A percentile compares a stretch with the other conserved stretches of the same genome.
Conservation (phyloP, 2,113 vertebrate genomes). For the Speoplatyrhinus poulsoni region DNA sequence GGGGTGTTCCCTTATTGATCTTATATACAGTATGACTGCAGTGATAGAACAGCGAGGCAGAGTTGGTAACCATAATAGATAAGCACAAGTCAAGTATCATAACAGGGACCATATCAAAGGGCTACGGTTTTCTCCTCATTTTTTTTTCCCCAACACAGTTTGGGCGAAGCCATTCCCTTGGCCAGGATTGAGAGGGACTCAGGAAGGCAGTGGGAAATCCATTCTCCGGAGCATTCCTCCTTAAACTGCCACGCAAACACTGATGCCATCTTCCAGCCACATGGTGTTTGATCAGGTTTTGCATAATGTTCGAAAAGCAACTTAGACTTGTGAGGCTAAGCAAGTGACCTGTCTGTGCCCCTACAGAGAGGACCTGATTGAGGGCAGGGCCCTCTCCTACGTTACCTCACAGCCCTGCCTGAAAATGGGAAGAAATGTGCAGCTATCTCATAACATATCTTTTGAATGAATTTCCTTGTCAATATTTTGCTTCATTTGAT, state of each 20-base stretch:
- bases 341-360: conserved; percentile 25
- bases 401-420: conserved; percentile 32
- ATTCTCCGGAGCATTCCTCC: conserved; percentile 17
- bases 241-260: conserved; percentile 34
- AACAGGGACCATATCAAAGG: conserved; percentile 53
- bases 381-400: conserved; percentile 31
- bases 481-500: conserved; percentile 23
- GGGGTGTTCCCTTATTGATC: conserved; percentile 71
- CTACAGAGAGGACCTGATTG: conserved; percentile 24
- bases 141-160: conserved; percentile 13
- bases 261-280: conserved; percentile 37
- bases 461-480: conserved; percentile 8
- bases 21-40: conserved; percentile 38
- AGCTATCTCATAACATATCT: conserved; percentile 25
- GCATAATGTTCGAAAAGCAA: conserved; percentile 38
- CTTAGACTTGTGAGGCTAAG: conserved; percentile 3
- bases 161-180: conserved; percentile 11
- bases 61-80: conserved; percentile 60
- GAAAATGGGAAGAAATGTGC: neutral
- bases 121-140: conserved; percentile 6
- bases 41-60: conserved; percentile 41
- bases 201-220: conserved; percentile 41
- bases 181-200: conserved; percentile 24
- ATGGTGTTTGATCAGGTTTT: conserved; percentile 39
- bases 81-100: conserved; percentile 49